These are phyloP conservation scores for Karalla daura DNA, from an alignment of 2,797 vertebrate species.

Conservation along the genomic window DNA sequence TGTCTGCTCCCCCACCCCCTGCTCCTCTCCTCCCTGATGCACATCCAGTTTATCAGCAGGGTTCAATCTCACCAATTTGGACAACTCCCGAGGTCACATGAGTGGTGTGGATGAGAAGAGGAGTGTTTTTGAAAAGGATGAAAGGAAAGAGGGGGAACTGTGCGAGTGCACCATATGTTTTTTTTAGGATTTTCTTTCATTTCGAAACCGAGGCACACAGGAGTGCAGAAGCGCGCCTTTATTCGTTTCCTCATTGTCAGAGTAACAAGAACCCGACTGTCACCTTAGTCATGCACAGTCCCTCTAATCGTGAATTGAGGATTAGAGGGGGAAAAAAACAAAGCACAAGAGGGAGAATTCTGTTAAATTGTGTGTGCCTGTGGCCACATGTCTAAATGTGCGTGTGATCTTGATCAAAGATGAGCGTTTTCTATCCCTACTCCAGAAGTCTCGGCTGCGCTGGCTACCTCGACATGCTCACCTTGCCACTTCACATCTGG, in stretches of 20 bases:
- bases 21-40: constrained; percentile 9
- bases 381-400: background rate
- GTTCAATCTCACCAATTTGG: constrained; percentile 34
- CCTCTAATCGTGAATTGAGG: constrained; percentile 29
- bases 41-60: constrained; percentile 19
- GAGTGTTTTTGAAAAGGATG: background rate
- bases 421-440: background rate
- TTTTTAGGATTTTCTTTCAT: constrained; percentile 15
- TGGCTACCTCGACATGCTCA: constrained; percentile 31
- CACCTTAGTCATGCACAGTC: constrained; percentile 40
- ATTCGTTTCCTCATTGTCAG: constrained; percentile 45
- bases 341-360: background rate
- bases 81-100: constrained; percentile 13
- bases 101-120: constrained; percentile 19
- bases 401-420: constrained; percentile 36
- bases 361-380: background rate
- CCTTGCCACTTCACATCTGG: constrained; percentile 47
- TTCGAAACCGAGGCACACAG: background rate
- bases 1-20: constrained; percentile 4
- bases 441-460: constrained; percentile 19
- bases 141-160: background rate
- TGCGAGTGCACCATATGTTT: background rate
- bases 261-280: constrained; percentile 47
- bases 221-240: constrained; percentile 17
- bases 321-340: constrained; percentile 32